These are phyloP conservation scores for Sebastolobus altivelis DNA, from an alignment of 2,797 vertebrate species.

Conservation along the genomic window DNA sequence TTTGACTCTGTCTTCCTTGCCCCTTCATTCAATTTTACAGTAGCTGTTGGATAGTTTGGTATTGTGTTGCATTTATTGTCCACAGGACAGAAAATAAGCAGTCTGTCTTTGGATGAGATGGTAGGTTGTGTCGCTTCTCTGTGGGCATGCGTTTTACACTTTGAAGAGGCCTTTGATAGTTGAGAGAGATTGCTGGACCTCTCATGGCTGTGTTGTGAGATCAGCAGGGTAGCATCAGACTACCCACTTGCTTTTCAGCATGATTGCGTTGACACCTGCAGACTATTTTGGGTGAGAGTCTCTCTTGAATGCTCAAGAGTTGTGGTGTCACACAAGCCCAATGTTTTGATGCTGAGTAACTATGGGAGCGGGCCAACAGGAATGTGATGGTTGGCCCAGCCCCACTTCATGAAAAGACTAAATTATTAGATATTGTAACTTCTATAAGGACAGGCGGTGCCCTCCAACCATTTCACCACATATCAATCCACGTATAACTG, in stretches of 20 bases:
- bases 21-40: slow-evolving; percentile 14
- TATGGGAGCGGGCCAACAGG: neutral
- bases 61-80: slow-evolving; percentile 2
- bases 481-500: neutral
- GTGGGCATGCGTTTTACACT: neutral
- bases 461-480: neutral
- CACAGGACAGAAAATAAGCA: slow-evolving; percentile 9
- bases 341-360: neutral
- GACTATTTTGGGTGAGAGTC: slow-evolving; percentile 4
- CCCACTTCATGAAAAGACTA: neutral
- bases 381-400: neutral
- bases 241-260: slow-evolving; percentile 4
- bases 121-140: neutral
- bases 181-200: slow-evolving; percentile 6
- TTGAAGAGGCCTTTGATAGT: slow-evolving; percentile 19
- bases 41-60: slow-evolving; percentile 3
- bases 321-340: neutral
- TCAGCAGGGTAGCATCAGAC: neutral
- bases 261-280: slow-evolving; percentile 16
- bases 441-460: neutral
- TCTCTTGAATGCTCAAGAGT: neutral
- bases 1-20: slow-evolving; percentile 21
- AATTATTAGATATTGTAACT: neutral
- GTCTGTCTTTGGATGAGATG: slow-evolving; percentile 5
- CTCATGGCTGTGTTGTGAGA: neutral